Evolutionary conservation across 2,888 invertebrate genomes (phyloP).

Genomic region (Ceraclea dissimilis): DNA sequence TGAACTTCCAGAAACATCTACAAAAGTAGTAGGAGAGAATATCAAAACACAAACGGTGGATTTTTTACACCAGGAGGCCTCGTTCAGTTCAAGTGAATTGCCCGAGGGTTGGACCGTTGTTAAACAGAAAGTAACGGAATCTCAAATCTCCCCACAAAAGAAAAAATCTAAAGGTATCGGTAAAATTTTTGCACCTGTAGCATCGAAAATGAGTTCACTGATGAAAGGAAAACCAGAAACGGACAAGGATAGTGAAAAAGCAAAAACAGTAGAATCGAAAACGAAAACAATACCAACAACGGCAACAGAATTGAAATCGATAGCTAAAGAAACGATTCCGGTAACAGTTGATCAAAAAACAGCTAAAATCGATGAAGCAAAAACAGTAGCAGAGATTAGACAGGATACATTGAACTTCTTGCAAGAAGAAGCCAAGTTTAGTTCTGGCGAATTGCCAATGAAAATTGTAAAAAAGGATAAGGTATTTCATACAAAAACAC

Average conservation of each 20-base stretch:
- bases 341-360: not conserved
- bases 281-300: not conserved
- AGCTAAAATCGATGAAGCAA: not conserved
- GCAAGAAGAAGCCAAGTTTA: not conserved
- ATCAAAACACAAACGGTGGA: constrained; percentile 12
- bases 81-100: constrained; percentile 18
- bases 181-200: not conserved
- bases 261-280: too few species aligned
- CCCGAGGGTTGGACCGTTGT: not conserved
- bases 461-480: not conserved
- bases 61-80: constrained; percentile 18
- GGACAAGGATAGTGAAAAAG: too few species aligned
- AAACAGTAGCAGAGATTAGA: not conserved
- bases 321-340: not conserved
- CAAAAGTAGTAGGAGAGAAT: not conserved
- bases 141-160: not conserved
- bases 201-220: not conserved
- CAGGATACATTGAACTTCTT: not conserved
- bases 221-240: not conserved
- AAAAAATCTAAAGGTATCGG: not conserved
- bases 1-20: not conserved
- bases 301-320: not conserved
- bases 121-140: not conserved
- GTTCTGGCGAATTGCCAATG: not conserved
- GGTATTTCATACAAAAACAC: constrained; percentile 2